Percentiles rank a stretch among this genome's conserved stretches.
Evolutionary conservation across 2,113 vertebrate genomes (phyloP).

Genomic region (Laticauda laticaudata): DNA sequence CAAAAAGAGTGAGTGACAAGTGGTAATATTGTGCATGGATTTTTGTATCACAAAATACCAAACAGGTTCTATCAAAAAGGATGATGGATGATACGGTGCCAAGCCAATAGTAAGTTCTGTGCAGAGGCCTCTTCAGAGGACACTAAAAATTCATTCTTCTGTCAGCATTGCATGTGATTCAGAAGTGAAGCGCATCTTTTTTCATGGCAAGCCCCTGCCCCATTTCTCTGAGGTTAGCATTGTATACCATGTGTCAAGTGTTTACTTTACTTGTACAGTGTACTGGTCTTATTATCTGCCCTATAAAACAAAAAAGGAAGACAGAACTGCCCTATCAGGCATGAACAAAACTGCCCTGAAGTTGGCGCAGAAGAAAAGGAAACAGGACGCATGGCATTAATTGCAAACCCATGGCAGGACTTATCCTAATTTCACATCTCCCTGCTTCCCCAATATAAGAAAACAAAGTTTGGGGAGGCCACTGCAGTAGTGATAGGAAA

Average conservation of each 20-base stretch:
- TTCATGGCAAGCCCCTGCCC: not conserved
- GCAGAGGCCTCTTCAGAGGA: not conserved
- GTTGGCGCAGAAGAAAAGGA: not conserved
- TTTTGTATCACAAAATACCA: not conserved
- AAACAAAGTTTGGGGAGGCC: not conserved
- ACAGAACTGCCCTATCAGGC: fast-evolving
- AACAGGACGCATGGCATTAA: not conserved
- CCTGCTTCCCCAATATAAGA: not conserved
- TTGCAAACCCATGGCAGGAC: not conserved
- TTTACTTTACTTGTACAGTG: slow-evolving; percentile 14
- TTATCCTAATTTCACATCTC: not conserved
- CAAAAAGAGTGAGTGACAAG: not conserved
- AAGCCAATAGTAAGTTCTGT: not conserved
- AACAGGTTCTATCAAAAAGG: not conserved
- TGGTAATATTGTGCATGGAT: not conserved
- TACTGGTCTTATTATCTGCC: slow-evolving; percentile 46
- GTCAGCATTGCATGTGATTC: slow-evolving; percentile 12
- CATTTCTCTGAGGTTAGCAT: not conserved
- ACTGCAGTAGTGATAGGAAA: slow-evolving; percentile 1
- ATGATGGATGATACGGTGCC: not conserved
- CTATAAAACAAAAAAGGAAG: slow-evolving; percentile 12
- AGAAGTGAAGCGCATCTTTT: not conserved
- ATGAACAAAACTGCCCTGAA: not conserved
- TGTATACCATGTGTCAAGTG: not conserved
- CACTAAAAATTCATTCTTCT: slow-evolving; percentile 3